Evolutionary conservation across 2,888 invertebrate species (phyloP).

Genomic region (Minunthozetes semirufus): DNA sequence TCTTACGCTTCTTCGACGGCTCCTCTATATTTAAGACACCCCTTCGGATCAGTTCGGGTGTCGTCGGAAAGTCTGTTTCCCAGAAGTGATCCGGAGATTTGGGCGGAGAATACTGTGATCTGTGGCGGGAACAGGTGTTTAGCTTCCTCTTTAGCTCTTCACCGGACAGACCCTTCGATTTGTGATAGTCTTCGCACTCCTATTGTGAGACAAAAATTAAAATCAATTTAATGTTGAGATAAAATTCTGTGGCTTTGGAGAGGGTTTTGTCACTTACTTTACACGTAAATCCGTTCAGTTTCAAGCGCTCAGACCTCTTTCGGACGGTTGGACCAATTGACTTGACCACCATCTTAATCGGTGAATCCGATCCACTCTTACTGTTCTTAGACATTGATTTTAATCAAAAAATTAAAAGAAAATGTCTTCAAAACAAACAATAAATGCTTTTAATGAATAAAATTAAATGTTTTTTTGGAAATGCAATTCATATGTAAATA

Average conservation of each 20-base stretch:
- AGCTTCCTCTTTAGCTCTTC: slow-evolving; percentile 39
- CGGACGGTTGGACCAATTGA: slow-evolving; percentile 35
- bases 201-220: not conserved
- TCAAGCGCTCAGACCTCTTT: slow-evolving; percentile 37
- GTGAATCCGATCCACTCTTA: not conserved
- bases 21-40: slow-evolving; percentile 32
- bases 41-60: slow-evolving; percentile 40
- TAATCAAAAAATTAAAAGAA: too few relatives aligned
- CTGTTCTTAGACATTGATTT: too few relatives aligned
- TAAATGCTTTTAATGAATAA: too few relatives aligned
- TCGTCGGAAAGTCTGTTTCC: slow-evolving; percentile 42
- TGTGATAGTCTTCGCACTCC: slow-evolving; percentile 33
- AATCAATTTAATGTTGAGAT: not conserved
- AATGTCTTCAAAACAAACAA: too few relatives aligned
- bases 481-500: too few relatives aligned
- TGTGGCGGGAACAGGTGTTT: slow-evolving; percentile 42
- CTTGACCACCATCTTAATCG: not conserved
- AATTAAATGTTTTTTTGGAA: too few relatives aligned
- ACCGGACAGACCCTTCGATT: slow-evolving; percentile 37
- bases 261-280: slow-evolving; percentile 31
- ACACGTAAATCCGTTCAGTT: slow-evolving; percentile 40
- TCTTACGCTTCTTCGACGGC: too few relatives aligned
- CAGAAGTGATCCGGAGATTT: slow-evolving; percentile 43
- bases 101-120: slow-evolving; percentile 39
- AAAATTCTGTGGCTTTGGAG: not conserved